Conservation (phyloP, 64 coral and sea anemone genomes). For the Montipora foliosa region DNA sequence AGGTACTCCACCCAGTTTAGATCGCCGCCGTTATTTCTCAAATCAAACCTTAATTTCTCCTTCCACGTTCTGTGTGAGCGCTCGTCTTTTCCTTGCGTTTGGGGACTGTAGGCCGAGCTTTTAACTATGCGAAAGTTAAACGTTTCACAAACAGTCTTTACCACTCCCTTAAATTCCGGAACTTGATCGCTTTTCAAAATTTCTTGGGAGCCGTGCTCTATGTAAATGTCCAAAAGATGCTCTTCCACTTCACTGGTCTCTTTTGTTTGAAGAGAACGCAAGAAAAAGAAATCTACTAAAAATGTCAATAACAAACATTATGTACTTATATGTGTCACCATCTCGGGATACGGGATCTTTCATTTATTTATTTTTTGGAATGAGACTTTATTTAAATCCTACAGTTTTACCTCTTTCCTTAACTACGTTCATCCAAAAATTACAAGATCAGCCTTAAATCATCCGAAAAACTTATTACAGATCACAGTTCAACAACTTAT, state of each 20-base stretch:
- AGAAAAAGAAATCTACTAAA: not conserved
- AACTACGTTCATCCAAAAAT: too few species aligned
- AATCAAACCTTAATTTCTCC: conserved; percentile 29
- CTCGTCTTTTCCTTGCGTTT: conserved; percentile 53
- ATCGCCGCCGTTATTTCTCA: not conserved
- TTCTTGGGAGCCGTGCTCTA: not conserved
- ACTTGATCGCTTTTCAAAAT: not conserved
- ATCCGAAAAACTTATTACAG: too few species aligned
- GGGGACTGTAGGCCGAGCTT: conserved; percentile 31
- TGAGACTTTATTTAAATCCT: too few species aligned
- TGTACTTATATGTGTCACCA: conserved; percentile 18
- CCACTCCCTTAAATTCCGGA: not conserved
- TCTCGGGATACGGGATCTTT: not conserved
- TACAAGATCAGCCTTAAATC: too few species aligned
- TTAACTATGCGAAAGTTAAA: conserved; percentile 4
- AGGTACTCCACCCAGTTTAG: conserved; percentile 12
- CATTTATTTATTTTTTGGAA: too few species aligned
- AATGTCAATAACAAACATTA: conserved; percentile 20
- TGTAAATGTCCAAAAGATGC: not conserved
- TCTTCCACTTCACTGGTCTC: not conserved
- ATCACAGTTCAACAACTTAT: too few species aligned
- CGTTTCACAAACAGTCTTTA: conserved; percentile 17
- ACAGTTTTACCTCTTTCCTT: too few species aligned
- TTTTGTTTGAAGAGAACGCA: not conserved
- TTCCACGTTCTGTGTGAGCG: conserved; percentile 48